phyloP scores from a whole-genome alignment of 2,888 invertebrate genomes.

The Sialis lutaria region DNA sequence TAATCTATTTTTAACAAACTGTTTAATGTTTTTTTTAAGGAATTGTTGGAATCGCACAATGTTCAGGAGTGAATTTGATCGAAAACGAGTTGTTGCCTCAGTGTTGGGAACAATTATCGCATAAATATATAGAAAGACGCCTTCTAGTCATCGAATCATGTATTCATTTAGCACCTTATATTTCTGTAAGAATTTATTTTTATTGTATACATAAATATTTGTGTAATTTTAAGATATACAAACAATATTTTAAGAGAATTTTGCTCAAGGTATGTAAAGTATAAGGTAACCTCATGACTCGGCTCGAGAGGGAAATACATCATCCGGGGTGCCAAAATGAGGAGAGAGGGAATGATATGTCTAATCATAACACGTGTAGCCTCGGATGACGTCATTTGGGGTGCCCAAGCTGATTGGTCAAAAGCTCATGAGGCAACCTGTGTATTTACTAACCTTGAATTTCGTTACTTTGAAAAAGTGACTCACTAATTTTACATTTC shows the following conservation, averaged over 20 bases:
- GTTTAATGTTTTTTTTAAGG: constrained; percentile 17
- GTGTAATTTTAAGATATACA: not conserved
- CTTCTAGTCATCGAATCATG: constrained; percentile 51
- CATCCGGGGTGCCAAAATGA: too few relatives aligned
- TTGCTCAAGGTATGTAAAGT: too few relatives aligned
- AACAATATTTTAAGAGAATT: not conserved
- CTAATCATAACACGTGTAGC: too few relatives aligned
- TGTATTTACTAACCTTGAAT: too few relatives aligned
- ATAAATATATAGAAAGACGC: constrained; percentile 46
- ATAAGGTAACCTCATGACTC: too few relatives aligned
- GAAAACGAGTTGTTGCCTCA: constrained; percentile 49
- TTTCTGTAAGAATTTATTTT: constrained; percentile 31
- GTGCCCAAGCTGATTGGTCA: too few relatives aligned
- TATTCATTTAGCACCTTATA: constrained; percentile 42
- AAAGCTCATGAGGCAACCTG: too few relatives aligned
- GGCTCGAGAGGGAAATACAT: too few relatives aligned
- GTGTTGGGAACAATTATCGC: constrained; percentile 55
- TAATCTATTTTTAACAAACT: not conserved
- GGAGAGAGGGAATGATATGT: too few relatives aligned
- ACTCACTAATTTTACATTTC: constrained; percentile 13
- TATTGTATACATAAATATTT: too few relatives aligned
- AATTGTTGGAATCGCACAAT: constrained; percentile 27
- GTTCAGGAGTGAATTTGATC: constrained; percentile 31
- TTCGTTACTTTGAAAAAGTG: not conserved
- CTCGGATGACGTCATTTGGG: too few relatives aligned